A percentile compares a stretch with the other conserved stretches of the same genome.
Conservation (phyloP, 2,797 vertebrate genomes). For the Chelonia mydas region DNA sequence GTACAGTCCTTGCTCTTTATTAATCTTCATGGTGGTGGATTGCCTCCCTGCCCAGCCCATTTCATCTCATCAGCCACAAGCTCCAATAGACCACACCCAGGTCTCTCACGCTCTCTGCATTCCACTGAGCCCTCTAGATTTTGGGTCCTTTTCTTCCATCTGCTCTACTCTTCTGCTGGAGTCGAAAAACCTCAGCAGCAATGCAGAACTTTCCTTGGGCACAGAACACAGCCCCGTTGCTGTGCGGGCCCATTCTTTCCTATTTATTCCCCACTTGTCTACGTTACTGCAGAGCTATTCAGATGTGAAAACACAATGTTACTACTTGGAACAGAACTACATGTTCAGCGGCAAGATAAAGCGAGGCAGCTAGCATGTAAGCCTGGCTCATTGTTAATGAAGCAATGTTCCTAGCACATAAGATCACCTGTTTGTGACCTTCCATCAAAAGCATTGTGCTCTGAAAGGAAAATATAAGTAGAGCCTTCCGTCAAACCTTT, state of each 20-base stretch:
- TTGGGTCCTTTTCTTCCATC: background rate
- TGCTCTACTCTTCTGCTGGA: background rate
- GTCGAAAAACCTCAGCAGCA: background rate
- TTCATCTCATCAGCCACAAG: background rate
- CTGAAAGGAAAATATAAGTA: background rate
- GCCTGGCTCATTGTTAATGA: background rate
- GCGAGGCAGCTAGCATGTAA: background rate
- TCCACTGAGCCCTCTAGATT: background rate
- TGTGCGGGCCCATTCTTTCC: background rate
- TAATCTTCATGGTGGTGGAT: rapidly evolving
- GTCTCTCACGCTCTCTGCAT: background rate
- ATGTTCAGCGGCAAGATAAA: background rate
- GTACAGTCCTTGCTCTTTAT: background rate
- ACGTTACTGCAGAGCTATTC: background rate
- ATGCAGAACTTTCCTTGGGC: rapidly evolving
- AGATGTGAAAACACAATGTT: background rate
- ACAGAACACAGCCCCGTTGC: background rate
- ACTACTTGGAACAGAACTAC: background rate
- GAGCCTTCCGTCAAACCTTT: background rate
- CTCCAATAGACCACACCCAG: background rate
- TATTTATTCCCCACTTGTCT: background rate
- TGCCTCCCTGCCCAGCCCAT: background rate
- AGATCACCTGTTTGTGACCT: background rate
- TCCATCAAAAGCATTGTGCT: background rate
- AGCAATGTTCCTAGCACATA: background rate